These are phyloP conservation scores for Meiosimyza decipiens DNA, from an alignment of 2,888 invertebrate species.

Conservation along the genomic window DNA sequence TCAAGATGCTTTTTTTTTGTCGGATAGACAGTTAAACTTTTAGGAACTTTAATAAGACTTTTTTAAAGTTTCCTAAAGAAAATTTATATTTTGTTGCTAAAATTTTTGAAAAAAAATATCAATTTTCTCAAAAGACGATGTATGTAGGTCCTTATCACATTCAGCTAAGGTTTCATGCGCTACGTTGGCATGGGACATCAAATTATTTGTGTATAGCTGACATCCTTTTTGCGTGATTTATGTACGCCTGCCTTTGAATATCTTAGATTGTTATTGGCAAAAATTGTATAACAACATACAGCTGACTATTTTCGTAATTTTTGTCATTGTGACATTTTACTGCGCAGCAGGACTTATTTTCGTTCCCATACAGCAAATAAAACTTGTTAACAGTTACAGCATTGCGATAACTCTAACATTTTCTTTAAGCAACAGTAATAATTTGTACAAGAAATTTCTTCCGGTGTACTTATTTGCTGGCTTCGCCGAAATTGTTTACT, in stretches of 20 bases:
- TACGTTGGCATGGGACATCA: neutral
- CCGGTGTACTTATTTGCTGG: neutral
- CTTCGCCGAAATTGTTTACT: neutral
- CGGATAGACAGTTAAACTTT: no score
- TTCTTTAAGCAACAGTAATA: no score
- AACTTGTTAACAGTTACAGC: no score
- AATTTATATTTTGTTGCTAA: neutral
- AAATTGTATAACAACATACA: no score
- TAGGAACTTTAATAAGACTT: neutral
- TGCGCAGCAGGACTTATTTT: neutral
- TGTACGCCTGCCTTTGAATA: slow-evolving; percentile 13
- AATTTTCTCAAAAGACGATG: no score
- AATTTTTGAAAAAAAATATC: no score
- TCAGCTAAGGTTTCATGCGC: no score
- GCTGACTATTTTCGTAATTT: neutral
- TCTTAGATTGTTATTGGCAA: neutral
- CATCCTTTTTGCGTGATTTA: slow-evolving; percentile 30
- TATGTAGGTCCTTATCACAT: no score
- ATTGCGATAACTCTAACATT: neutral
- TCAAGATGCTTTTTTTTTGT: no score
- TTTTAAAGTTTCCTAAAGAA: neutral
- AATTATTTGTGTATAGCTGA: slow-evolving; percentile 13
- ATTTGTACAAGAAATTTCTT: neutral
- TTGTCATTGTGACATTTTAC: neutral
- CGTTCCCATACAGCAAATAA: no score